These are phyloP conservation scores for Sebastes umbrosus DNA, from an alignment of 2,797 vertebrate species.

Conservation along the genomic window DNA sequence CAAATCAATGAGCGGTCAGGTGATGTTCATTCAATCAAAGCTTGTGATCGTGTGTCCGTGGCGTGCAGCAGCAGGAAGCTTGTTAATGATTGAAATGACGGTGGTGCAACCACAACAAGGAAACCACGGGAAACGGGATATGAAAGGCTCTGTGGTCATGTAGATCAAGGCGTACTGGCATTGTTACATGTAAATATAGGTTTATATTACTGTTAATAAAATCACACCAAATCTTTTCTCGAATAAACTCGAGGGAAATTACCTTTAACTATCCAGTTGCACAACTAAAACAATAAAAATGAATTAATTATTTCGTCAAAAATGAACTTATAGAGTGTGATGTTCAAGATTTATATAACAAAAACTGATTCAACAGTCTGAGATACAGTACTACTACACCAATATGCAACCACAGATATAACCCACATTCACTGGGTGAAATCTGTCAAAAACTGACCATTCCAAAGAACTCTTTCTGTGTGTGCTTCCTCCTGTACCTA, in stretches of 20 bases:
- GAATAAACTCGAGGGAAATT: neutral
- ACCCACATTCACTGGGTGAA: neutral
- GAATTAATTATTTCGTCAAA: neutral
- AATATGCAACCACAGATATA: too few relatives aligned
- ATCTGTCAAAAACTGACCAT: neutral
- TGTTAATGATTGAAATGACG: neutral
- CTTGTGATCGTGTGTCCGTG: neutral
- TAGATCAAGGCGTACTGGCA: neutral
- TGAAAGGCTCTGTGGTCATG: neutral
- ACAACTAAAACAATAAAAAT: neutral
- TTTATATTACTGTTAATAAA: neutral
- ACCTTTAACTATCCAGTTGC: neutral
- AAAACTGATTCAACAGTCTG: neutral
- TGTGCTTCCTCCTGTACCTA: neutral
- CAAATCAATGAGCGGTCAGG: neutral
- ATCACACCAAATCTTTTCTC: neutral
- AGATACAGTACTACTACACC: neutral
- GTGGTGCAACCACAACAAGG: neutral
- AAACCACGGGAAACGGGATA: neutral
- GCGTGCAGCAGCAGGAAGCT: neutral
- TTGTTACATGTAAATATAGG: neutral
- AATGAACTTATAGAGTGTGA: neutral
- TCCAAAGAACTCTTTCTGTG: neutral
- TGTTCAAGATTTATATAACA: neutral
- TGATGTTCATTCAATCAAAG: neutral